phyloP scores from a whole-genome alignment of 1,140 invertebrate genomes.

The Gonatopus flavifemur region DNA sequence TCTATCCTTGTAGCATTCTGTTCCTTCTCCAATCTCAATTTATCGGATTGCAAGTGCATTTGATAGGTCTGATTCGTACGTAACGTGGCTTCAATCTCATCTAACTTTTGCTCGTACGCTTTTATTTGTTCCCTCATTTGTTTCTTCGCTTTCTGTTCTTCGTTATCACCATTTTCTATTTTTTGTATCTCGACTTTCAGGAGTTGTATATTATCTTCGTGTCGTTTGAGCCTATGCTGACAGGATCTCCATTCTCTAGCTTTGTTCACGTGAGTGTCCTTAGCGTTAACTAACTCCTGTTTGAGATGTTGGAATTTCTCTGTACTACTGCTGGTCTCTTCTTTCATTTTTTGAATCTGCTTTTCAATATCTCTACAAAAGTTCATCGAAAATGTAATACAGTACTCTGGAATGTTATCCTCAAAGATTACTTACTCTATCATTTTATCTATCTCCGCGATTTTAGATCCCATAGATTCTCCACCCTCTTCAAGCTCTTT shows the following conservation, averaged over 20 bases:
- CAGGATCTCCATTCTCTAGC: slow-evolving; percentile 18
- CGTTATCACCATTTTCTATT: slow-evolving; percentile 27
- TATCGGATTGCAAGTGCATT: slow-evolving; percentile 53
- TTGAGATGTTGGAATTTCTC: slow-evolving; percentile 25
- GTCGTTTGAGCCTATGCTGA: slow-evolving; percentile 27
- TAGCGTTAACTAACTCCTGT: slow-evolving; percentile 14
- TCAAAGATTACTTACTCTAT: slow-evolving; percentile 35
- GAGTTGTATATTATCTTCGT: slow-evolving; percentile 33
- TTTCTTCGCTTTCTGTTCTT: slow-evolving; percentile 25
- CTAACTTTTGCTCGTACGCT: slow-evolving; percentile 39
- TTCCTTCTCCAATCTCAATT: slow-evolving; percentile 47
- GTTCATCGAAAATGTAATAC: background rate
- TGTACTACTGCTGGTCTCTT: slow-evolving; percentile 25
- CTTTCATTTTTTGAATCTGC: slow-evolving; percentile 26
- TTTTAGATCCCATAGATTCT: slow-evolving; percentile 16
- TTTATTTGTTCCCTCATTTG: slow-evolving; percentile 26
- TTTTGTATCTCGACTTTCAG: slow-evolving; percentile 39
- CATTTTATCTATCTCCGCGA: slow-evolving; percentile 31
- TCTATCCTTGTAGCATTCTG: slow-evolving; percentile 38
- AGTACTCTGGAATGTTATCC: background rate
- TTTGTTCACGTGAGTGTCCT: slow-evolving; percentile 27
- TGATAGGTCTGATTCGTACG: slow-evolving; percentile 53
- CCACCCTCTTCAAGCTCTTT: slow-evolving; percentile 19
- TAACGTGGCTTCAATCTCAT: slow-evolving; percentile 53
- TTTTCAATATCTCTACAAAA: slow-evolving; percentile 24